A percentile compares a stretch with the other conserved stretches of the same genome.
Evolutionary conservation across 2,888 invertebrate species (phyloP).

Genomic region (Candidula unifasciata): DNA sequence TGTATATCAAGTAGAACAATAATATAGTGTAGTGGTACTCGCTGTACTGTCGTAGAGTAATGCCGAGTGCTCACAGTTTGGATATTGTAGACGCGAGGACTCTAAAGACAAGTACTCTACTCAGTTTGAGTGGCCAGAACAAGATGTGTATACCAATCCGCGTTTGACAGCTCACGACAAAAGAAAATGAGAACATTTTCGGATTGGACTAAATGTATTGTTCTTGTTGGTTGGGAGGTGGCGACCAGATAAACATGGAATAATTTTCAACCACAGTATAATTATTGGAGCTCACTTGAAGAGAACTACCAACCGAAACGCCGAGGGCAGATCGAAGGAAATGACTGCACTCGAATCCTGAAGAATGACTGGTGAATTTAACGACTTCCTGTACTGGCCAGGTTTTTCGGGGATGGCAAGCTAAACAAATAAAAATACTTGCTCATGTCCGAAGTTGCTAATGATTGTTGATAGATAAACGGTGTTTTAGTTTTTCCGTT

Average conservation of each 20-base stretch:
- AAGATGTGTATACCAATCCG: not conserved
- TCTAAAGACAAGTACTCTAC: no score
- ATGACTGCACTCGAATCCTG: slow-evolving; percentile 2
- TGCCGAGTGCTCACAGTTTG: no score
- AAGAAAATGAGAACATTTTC: not conserved
- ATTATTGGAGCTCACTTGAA: slow-evolving; percentile 25
- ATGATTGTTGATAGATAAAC: slow-evolving; percentile 23
- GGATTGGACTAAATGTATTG: not conserved
- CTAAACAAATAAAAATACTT: not conserved
- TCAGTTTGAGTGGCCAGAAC: no score
- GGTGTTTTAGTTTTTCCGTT: not conserved
- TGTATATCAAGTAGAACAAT: slow-evolving; percentile 17
- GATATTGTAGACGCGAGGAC: not conserved
- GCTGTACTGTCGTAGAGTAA: not conserved
- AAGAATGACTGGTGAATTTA: slow-evolving; percentile 26
- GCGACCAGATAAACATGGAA: not conserved
- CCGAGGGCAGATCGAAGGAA: slow-evolving; percentile 29
- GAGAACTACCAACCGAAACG: not conserved
- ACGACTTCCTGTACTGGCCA: not conserved
- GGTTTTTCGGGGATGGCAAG: not conserved
- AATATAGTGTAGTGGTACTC: not conserved
- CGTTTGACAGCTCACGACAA: not conserved
- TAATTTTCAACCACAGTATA: not conserved
- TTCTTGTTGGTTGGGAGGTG: not conserved
- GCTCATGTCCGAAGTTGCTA: slow-evolving; percentile 2